Evolutionary conservation across 64 coral and sea anemone genomes (phyloP), one percentile per base, ranked within the genome.

Genomic region (Pocillopora verrucosa): DNA sequence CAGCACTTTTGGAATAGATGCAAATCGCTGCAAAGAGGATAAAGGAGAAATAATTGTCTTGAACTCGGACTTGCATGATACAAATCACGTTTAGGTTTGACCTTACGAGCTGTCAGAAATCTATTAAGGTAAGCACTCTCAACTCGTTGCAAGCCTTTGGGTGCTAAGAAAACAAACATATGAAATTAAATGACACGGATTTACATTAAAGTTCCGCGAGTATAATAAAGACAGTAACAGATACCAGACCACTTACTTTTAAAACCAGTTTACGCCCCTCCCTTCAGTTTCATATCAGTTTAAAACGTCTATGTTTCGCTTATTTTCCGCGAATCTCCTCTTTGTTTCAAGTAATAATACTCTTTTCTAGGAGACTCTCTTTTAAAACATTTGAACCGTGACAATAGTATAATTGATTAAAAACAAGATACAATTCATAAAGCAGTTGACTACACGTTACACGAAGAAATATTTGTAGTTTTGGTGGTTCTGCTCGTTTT

Each of bases 1-100:
- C 16, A 92, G 64, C 11, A 92, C 74, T 45, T 59, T 87, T 58
- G 90, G 90, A 56, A 79, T 75, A 36, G 57, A 35, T 15, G 45
- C 6, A 77, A 92, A 92, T 12, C 36, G 59, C 90, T 92, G 74
- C 3, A 37, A 60, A 59, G 0, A 9, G 80, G 9, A 69, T 10
- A 25, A 58, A 85, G 12, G 56, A 62, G 38, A 56, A 56, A 57
- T 10, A 17, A 0, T 20, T 51, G 51, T 1, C 13, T 17, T 19
- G 10, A 51, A 56, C 75, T 76, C 1, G 36, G 6, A 5, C 20
- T 20, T 9, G 19, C 17, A 20, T 67, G 16, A 51, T 51, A 51
- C 41, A 51, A 51, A 51, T 51, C 41, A 51, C 41, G 41, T 51
- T 51, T 3, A 51, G 41, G 7, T 7, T 51, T 51, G 3, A 51